These are phyloP conservation scores for Noctua fimbriata DNA, from an alignment of 2,888 invertebrate species.

Conservation along the genomic window DNA sequence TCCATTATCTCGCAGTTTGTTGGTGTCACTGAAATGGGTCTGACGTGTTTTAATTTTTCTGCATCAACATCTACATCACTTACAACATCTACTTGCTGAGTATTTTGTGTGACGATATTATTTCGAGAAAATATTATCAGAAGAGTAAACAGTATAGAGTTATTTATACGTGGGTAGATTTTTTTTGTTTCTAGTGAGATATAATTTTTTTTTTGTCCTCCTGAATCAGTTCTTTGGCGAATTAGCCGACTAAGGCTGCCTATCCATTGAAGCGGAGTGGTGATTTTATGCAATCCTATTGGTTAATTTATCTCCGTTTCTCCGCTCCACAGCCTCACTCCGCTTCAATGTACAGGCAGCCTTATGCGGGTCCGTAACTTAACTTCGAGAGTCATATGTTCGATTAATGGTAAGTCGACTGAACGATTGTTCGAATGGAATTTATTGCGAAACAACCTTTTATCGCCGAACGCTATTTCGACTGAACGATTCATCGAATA, in stretches of 20 bases:
- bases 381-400: no score
- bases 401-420: no score
- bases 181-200: neutral
- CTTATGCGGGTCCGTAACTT: neutral
- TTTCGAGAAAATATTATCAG: constrained; percentile 7
- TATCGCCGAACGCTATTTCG: no score
- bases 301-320: no score
- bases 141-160: neutral
- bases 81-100: constrained; percentile 20
- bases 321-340: no score
- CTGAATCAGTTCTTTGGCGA: neutral
- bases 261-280: no score
- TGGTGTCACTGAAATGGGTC: constrained; percentile 9
- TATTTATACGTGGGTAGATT: constrained; percentile 12
- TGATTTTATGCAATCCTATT: no score
- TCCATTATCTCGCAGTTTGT: neutral
- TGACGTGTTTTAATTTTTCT: constrained; percentile 49
- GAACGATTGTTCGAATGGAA: no score
- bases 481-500: no score
- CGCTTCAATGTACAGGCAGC: no score
- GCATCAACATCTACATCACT: no score
- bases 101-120: constrained; percentile 26
- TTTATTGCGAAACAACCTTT: no score
- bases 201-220: neutral
- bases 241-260: neutral